Base-by-base conservation (phyloP, 1,140 invertebrate species). In the Sinonovacula constricta region DNA sequence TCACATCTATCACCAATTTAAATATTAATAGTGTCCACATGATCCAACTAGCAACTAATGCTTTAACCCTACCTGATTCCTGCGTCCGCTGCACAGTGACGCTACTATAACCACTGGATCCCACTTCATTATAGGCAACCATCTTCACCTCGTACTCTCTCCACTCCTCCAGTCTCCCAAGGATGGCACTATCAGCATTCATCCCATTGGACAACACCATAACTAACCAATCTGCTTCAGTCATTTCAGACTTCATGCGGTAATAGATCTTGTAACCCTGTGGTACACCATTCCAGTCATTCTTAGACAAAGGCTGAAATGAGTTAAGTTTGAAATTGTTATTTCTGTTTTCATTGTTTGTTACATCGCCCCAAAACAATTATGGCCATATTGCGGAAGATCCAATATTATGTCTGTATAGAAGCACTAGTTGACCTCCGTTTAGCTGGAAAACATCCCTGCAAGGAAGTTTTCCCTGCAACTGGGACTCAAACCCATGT, bases 211-310 rank as follows among this genome's bases (percentile, higher is more conserved):
- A 86, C 49, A 90, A 79, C 34, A 79, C 65, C 15, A 92, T n/a
- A 28, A 70, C 36, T 56, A 56, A 26, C 14, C 53, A 14, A 18
- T n/a, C 18, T 31, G 18, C 34, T n/a, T n/a, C n/a, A n/a, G n/a
- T n/a, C 87, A 82, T 87, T 81, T 12, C 95, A 96, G 88, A 97
- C 97, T 0, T 95, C 95, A 15, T 96, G 92, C 68, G 83, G 57
- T 90, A 87, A 10, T 83, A 87, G 82, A 99, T 96, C 81, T 97
- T 98, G 88, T 99, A 99, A 4, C 97, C 97, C 79, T 95, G 93
- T 0, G 97, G 96, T 90, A 97, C 97, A 45, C 97, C 97, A 88
- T 97, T 98, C 97, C 97, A 99, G 91, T 98, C 97, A 26, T 95
- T 94, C 91, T 97, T 96, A 88, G 97, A 96, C 56, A 99, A 90